phyloP scores from a whole-genome alignment of 2,888 invertebrate genomes.

The Papilio elwesi region DNA sequence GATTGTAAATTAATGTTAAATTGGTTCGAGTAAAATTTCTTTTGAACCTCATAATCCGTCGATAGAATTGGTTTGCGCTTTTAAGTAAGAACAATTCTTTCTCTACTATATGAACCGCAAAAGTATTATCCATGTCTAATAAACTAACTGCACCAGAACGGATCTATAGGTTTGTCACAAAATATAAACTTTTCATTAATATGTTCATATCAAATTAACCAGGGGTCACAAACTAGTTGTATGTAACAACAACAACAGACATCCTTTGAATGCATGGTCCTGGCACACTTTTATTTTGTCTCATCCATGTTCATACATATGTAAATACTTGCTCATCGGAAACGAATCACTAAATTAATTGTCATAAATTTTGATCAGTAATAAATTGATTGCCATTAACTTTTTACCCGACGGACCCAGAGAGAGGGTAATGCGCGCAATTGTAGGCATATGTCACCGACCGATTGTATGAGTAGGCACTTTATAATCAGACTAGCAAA shows the following conservation, averaged over 20 bases:
- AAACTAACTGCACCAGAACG: constrained; percentile 24
- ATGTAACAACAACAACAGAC: not conserved
- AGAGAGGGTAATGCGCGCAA: no score
- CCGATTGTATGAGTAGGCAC: no score
- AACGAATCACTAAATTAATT: no score
- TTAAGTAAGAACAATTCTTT: not conserved
- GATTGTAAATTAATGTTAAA: not conserved
- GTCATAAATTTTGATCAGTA: no score
- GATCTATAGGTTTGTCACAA: not conserved
- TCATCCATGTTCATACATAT: not conserved
- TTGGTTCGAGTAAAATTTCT: not conserved
- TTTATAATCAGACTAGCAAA: no score
- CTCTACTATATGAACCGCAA: not conserved
- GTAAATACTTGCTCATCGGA: not conserved
- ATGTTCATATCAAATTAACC: not conserved
- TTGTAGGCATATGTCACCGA: no score
- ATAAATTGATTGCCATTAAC: no score
- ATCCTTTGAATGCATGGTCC: constrained; percentile 12
- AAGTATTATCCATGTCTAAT: not conserved
- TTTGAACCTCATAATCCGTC: not conserved
- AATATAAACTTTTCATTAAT: not conserved
- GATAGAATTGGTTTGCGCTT: not conserved
- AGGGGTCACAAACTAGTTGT: constrained; percentile 21
- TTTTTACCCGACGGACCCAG: no score
- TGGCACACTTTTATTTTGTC: not conserved